phyloP scores from a whole-genome alignment of 1,140 invertebrate species.

The Araneus ventricosus region DNA sequence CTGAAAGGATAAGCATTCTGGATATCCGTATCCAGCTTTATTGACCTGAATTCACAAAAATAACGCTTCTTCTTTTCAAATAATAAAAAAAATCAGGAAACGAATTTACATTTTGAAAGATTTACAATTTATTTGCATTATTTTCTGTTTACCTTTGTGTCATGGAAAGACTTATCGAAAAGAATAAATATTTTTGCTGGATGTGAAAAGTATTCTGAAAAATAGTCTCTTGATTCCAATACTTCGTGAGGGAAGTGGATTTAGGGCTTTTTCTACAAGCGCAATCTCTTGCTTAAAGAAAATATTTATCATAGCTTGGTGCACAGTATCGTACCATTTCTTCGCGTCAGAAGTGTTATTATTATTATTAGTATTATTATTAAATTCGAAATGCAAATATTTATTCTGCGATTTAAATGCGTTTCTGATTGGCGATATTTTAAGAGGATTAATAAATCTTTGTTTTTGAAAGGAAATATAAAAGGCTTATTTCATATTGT shows the following conservation, averaged over 20 bases:
- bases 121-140: slow-evolving; percentile 46
- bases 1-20: neutral
- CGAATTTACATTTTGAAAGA: slow-evolving; percentile 51
- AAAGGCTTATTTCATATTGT: too few species aligned
- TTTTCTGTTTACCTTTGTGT: neutral
- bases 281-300: too few species aligned
- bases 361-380: too few species aligned
- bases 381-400: too few species aligned
- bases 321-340: too few species aligned
- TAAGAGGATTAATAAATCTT: too few species aligned
- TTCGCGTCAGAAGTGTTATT: too few species aligned
- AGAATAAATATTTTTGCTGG: slow-evolving; percentile 40
- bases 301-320: too few species aligned
- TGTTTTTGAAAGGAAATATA: too few species aligned
- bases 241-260: neutral
- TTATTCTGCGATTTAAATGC: too few species aligned
- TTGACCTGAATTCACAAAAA: slow-evolving; percentile 17
- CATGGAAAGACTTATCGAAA: neutral
- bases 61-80: slow-evolving; percentile 10
- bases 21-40: neutral
- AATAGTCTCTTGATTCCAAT: neutral
- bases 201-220: neutral
- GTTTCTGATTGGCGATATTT: too few species aligned
- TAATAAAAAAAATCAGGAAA: neutral
- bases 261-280: too few species aligned